Percentiles rank a stretch among this genome's conserved stretches.
Conservation (phyloP, 2,888 invertebrate genomes). For the Ophioninae sp. region DNA sequence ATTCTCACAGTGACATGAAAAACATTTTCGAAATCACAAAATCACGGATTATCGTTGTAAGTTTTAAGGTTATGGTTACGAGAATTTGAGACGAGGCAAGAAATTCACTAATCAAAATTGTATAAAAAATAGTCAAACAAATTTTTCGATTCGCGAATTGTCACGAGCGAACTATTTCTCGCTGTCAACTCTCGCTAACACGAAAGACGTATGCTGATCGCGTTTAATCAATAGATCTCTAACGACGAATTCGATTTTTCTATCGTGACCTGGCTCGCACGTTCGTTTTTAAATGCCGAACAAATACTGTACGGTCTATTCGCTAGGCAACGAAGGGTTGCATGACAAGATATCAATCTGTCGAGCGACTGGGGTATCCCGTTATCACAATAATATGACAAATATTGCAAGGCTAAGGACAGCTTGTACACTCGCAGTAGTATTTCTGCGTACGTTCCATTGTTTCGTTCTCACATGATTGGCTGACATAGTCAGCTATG, state of each 20-base stretch:
- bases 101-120: constrained; percentile 3
- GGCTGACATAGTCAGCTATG: constrained; percentile 11
- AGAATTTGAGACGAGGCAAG: not conserved
- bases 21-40: not conserved
- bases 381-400: not conserved
- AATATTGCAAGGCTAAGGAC: constrained; percentile 4
- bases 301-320: constrained; percentile 12
- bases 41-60: not conserved
- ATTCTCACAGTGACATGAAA: not conserved
- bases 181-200: constrained; percentile 34
- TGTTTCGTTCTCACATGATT: constrained; percentile 7
- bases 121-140: constrained; percentile 3
- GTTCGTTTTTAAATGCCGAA: not conserved
- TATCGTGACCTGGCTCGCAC: not conserved
- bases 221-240: constrained; percentile 38
- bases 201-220: constrained; percentile 3
- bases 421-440: not conserved
- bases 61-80: not conserved
- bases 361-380: not conserved
- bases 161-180: not conserved
- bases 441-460: not conserved
- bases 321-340: not conserved
- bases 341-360: constrained; percentile 10
- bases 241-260: constrained; percentile 36
- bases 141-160: constrained; percentile 5